Evolutionary conservation across 2,797 vertebrate species (phyloP).

Genomic region (Rhinatrema bivittatum): DNA sequence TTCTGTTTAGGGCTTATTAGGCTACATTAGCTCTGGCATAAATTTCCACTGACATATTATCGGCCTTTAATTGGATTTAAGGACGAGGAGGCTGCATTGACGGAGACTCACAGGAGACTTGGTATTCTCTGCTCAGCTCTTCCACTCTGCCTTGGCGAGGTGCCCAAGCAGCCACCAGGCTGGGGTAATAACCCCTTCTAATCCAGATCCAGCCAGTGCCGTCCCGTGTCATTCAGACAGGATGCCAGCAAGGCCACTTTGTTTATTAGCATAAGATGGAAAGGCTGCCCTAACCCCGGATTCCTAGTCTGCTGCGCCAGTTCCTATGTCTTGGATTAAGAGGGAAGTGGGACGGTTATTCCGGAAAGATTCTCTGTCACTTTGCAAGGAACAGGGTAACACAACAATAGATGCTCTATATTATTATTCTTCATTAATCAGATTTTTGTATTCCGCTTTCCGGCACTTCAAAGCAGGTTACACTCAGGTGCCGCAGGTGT

Average conservation of each 20-base stretch:
- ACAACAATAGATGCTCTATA: too few species aligned
- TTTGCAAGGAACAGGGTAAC: too few species aligned
- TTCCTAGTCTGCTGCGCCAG: too few species aligned
- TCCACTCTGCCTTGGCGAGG: slow-evolving; percentile 36
- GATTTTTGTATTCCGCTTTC: too few species aligned
- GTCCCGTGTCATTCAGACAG: slow-evolving; percentile 27
- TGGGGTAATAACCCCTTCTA: slow-evolving; percentile 45
- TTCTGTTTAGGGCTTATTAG: slow-evolving; percentile 74
- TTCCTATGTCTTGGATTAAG: too few species aligned
- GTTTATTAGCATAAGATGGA: slow-evolving; percentile 4
- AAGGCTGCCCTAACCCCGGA: too few species aligned
- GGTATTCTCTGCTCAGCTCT: slow-evolving; percentile 44
- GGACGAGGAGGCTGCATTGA: slow-evolving; percentile 56
- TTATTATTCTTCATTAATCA: too few species aligned
- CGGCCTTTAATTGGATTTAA: slow-evolving; percentile 69
- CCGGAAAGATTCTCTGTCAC: too few species aligned
- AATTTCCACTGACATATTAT: slow-evolving; percentile 68
- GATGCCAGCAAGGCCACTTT: slow-evolving; percentile 7
- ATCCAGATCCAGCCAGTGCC: slow-evolving; percentile 39
- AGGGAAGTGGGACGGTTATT: slow-evolving; percentile 5
- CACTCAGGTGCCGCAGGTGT: too few species aligned
- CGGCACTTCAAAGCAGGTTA: too few species aligned
- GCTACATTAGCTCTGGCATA: slow-evolving; percentile 73
- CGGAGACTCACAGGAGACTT: slow-evolving; percentile 46
- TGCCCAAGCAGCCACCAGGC: slow-evolving; percentile 24